Base-by-base conservation (phyloP, 2,113 vertebrate genomes). In the Alaudala cheleensis region DNA sequence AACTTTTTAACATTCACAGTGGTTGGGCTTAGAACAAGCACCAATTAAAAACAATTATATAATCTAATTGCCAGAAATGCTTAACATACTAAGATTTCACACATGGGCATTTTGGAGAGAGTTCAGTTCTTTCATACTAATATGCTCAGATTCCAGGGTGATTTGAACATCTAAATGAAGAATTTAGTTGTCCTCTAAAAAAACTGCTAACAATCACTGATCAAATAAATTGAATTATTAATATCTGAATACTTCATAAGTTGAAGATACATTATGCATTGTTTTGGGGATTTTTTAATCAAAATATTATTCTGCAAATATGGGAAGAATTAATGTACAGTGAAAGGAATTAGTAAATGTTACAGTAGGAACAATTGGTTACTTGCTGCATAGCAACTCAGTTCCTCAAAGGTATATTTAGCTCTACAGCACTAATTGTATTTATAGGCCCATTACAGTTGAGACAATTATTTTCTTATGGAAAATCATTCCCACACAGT, bases 41-140 rank as follows among this genome's bases (percentile, higher is more conserved):
- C 44, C 81, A 91, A 91, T 91, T 89, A 79, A 87, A 93, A 94
- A 17, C 16, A 69, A 67, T 69, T 93, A 81, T 16, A 76, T 79
- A 89, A 95, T 89, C 61, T 85, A 87, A 78, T 56, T 79, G 23
- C 51, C 69, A 92, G 57, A 92, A 91, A 86, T 65, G 45, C 25
- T 84, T 89, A 88, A 58, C 64, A 64, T 34, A 58, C 24, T 14
- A 71, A 86, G 65, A 78, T 62, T 86, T 91, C 51, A 91, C 53
- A 78, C 40, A 78, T 65, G 51, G n/a, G 61, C 22, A 88, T n/a
- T 82, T 74, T 39, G 39, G 44, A 88, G 54, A 70, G 22, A 84
- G 8, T 73, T 90, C 56, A 58, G 16, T 16, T 61, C 23, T 64
- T 86, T 81, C 34, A 93, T 19, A 66, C 25, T 62, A 90, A 72